These are phyloP conservation scores for Hirtodrosophila duncani DNA, from an alignment of 2,888 invertebrate genomes.

Conservation along the genomic window DNA sequence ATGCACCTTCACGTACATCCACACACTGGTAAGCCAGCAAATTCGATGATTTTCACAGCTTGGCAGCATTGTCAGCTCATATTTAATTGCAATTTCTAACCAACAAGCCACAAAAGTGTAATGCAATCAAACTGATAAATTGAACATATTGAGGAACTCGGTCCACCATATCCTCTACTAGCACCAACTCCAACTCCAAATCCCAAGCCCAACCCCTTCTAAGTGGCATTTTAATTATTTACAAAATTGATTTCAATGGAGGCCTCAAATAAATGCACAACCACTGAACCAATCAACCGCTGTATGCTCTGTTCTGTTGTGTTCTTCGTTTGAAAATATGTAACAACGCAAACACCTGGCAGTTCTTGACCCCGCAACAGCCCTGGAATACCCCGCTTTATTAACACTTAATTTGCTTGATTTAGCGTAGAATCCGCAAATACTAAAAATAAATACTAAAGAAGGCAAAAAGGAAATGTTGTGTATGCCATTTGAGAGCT, in stretches of 20 bases:
- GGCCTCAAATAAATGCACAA: neutral
- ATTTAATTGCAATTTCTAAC: slow-evolving; percentile 38
- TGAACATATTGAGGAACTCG: slow-evolving; percentile 1
- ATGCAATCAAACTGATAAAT: slow-evolving; percentile 52
- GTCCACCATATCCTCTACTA: neutral
- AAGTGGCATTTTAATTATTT: slow-evolving; percentile 42
- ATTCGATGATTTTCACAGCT: slow-evolving; percentile 1
- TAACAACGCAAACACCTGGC: slow-evolving; percentile 1
- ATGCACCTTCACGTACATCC: neutral
- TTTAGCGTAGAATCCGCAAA: slow-evolving; percentile 25
- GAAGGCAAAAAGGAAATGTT: no score
- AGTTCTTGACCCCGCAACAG: neutral
- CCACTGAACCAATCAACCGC: no score
- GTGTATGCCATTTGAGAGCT: no score
- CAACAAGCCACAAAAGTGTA: slow-evolving; percentile 45
- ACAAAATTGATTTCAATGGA: slow-evolving; percentile 34
- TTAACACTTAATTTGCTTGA: slow-evolving; percentile 49
- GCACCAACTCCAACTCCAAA: neutral
- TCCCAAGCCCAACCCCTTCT: neutral
- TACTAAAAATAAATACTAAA: no score
- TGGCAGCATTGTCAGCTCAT: slow-evolving; percentile 1
- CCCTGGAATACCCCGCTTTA: slow-evolving; percentile 6
- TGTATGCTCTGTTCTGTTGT: no score
- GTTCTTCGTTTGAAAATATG: slow-evolving; percentile 16
- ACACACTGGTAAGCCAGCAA: neutral